Conservation (phyloP, 2,888 invertebrate genomes). For the Agapostemon virescens region DNA sequence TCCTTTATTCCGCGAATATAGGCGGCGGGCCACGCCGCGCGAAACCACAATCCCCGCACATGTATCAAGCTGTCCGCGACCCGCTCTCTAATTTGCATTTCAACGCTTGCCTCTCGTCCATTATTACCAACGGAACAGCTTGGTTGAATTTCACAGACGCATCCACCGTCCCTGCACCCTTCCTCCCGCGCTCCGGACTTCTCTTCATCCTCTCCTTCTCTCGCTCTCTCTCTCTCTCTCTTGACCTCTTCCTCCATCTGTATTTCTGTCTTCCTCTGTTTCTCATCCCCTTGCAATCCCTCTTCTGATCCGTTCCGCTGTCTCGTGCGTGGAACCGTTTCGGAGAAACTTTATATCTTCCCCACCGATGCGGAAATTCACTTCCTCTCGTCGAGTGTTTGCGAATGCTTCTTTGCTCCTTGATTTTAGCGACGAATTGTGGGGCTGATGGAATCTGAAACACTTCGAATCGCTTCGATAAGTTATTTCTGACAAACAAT, state of each 20-base stretch:
- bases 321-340: not conserved
- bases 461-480: too few species aligned
- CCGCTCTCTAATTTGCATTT: slow-evolving; percentile 79
- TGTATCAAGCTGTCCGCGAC: slow-evolving; percentile 79
- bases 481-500: too few species aligned
- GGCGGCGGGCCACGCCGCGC: slow-evolving; percentile 74
- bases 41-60: slow-evolving; percentile 79
- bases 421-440: not conserved
- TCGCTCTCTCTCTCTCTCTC: not conserved
- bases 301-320: not conserved
- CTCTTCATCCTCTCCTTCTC: slow-evolving; percentile 8
- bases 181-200: slow-evolving; percentile 21
- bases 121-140: slow-evolving; percentile 79
- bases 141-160: slow-evolving; percentile 78
- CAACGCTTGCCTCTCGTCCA: slow-evolving; percentile 79
- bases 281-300: not conserved
- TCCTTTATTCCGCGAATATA: slow-evolving; percentile 76
- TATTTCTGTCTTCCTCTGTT: not conserved
- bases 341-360: slow-evolving; percentile 50
- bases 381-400: not conserved
- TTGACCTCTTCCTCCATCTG: slow-evolving; percentile 7
- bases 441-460: too few species aligned
- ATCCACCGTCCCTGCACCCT: slow-evolving; percentile 56
- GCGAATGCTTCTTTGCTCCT: not conserved
- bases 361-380: slow-evolving; percentile 20